Conservation (phyloP, 2,113 vertebrate species). For the Oryzias javanicus region DNA sequence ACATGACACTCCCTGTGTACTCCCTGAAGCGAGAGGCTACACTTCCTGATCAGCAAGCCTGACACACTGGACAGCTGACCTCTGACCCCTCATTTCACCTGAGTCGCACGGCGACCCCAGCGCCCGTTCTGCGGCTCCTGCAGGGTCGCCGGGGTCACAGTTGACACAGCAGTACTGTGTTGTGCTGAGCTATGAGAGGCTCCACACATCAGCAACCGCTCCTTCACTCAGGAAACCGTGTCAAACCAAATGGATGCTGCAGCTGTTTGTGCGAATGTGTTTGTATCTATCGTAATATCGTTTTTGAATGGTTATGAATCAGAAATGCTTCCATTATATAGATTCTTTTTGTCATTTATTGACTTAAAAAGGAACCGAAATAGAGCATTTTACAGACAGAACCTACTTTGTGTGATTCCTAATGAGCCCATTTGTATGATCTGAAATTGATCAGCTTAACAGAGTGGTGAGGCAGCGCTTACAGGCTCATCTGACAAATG, state of each 20-base stretch:
- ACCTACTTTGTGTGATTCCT: constrained; percentile 17
- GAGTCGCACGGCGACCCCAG: constrained; percentile 49
- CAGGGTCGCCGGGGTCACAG: constrained; percentile 64
- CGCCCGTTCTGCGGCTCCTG: constrained; percentile 54
- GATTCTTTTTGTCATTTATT: no score
- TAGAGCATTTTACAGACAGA: no score
- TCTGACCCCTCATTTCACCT: constrained; percentile 70
- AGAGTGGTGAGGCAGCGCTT: constrained; percentile 47
- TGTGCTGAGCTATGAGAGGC: constrained; percentile 67
- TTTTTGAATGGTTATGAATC: no score
- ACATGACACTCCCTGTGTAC: constrained; percentile 69
- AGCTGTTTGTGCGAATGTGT: constrained; percentile 4
- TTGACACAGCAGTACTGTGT: constrained; percentile 77
- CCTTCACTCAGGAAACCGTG: constrained; percentile 68
- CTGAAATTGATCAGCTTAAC: constrained; percentile 72
- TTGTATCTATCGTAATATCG: neutral
- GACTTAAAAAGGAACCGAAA: no score
- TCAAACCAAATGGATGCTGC: constrained; percentile 49
- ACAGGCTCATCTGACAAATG: constrained; percentile 71
- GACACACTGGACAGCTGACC: constrained; percentile 75
- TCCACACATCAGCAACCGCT: constrained; percentile 53
- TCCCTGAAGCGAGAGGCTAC: constrained; percentile 70
- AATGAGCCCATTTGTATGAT: constrained; percentile 64
- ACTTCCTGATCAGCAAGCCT: constrained; percentile 75
- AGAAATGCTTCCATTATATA: no score